Percentiles rank a stretch among this genome's conserved stretches.
These are phyloP conservation scores for Thalassaphorura encarpata DNA, from an alignment of 1,140 invertebrate species.

Conservation along the genomic window DNA sequence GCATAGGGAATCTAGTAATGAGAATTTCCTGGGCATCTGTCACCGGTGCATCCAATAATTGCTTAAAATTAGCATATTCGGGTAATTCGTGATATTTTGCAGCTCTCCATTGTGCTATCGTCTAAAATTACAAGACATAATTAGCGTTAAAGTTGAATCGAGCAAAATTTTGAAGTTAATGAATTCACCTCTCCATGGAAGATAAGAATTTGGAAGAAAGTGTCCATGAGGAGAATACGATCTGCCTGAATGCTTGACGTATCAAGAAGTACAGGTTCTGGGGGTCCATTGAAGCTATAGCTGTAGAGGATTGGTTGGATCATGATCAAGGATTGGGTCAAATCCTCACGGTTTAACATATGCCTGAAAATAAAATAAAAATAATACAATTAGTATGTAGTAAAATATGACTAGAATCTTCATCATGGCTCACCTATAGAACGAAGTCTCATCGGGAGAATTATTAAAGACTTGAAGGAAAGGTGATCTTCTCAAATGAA, in stretches of 20 bases:
- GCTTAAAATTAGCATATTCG: conserved; percentile 95
- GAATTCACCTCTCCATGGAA: conserved; percentile 88
- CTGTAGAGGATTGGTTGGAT: conserved; percentile 98
- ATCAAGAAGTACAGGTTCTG: conserved; percentile 93
- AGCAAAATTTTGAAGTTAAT: not conserved
- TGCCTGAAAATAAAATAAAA: conserved; percentile 58
- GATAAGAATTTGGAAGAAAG: conserved; percentile 99
- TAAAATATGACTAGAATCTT: too few relatives aligned
- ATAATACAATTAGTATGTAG: conserved; percentile 10
- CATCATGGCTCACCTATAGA: conserved; percentile 91
- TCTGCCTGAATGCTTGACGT: conserved; percentile 96
- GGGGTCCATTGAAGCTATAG: conserved; percentile 95
- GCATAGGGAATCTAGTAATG: conserved; percentile 91
- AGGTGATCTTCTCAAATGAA: conserved; percentile 93
- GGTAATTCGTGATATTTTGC: conserved; percentile 90
- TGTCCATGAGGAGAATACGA: conserved; percentile 97
- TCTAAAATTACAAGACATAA: conserved; percentile 47
- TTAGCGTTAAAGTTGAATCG: not conserved
- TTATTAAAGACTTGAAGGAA: conserved; percentile 99
- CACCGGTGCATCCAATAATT: conserved; percentile 88
- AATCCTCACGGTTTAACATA: conserved; percentile 92
- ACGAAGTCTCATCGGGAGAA: conserved; percentile 98
- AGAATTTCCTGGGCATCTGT: conserved; percentile 97
- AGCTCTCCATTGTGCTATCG: conserved; percentile 92
- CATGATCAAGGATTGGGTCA: conserved; percentile 97